These are phyloP conservation scores for Cladorhizidae sp. DNA, from an alignment of 37 sponge, comb jelly and placozoan genomes.

Conservation along the genomic window DNA sequence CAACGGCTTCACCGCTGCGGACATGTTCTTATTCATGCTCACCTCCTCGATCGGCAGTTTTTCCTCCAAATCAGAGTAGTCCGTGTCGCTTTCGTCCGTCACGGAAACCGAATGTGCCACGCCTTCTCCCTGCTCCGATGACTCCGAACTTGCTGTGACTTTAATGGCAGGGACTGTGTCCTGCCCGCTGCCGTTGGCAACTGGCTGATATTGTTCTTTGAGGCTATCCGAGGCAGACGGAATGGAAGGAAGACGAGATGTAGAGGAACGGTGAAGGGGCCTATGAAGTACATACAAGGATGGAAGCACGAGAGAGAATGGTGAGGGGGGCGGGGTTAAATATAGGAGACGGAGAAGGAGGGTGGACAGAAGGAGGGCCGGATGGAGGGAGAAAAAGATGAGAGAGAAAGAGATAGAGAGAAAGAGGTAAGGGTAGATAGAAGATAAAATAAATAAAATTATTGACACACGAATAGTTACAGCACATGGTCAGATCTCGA, in stretches of 20 bases:
- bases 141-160: not conserved
- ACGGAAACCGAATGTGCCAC: not conserved
- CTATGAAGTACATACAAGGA: not conserved
- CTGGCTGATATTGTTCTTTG: not conserved
- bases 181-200: too few species aligned
- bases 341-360: too few species aligned
- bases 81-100: conserved; percentile 30
- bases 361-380: too few species aligned
- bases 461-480: too few species aligned
- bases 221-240: not conserved
- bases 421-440: not conserved
- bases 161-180: not conserved
- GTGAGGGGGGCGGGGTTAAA: not conserved
- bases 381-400: too few species aligned
- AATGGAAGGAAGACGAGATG: conserved; percentile 2
- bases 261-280: not conserved
- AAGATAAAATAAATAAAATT: too few species aligned
- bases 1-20: not conserved
- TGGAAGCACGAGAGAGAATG: conserved; percentile 4
- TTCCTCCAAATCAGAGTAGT: conserved; percentile 50
- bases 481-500: too few species aligned
- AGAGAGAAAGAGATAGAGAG: not conserved
- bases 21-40: not conserved
- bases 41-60: not conserved
- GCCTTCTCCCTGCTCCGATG: not conserved